Conservation (phyloP, 2,888 invertebrate species). For the Girardia tigrina region DNA sequence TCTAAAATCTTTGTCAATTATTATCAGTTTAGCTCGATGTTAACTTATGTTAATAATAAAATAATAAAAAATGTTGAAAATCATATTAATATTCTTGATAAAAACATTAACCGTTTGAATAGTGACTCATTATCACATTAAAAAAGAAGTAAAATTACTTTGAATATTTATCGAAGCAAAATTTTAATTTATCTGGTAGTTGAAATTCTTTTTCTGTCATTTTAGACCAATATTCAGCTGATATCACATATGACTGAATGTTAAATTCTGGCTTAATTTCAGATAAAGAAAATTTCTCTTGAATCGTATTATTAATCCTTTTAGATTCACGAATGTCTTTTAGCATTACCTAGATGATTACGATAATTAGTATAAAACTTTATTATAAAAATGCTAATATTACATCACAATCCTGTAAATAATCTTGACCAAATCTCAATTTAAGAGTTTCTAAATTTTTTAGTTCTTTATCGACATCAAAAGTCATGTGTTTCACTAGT, state of each 20-base stretch:
- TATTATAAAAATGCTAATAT: conserved; percentile 1
- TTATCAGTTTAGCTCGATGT: too few relatives aligned
- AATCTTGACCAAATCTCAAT: conserved; percentile 51
- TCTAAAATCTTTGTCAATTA: too few relatives aligned
- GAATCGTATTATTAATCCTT: conserved; percentile 63
- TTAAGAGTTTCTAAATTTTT: conserved; percentile 74
- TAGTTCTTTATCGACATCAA: conserved; percentile 58
- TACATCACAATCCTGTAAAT: conserved; percentile 41
- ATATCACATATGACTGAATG: conserved; percentile 64
- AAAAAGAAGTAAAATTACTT: conserved; percentile 49
- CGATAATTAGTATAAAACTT: conserved; percentile 13
- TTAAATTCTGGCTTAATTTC: neutral
- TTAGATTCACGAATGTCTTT: conserved; percentile 91
- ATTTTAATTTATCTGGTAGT: conserved; percentile 65
- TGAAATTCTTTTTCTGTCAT: conserved; percentile 83
- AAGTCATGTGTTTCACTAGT: conserved; percentile 57
- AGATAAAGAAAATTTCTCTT: conserved; percentile 38
- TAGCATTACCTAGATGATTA: conserved; percentile 59
- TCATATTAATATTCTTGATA: too few relatives aligned
- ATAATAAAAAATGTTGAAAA: too few relatives aligned
- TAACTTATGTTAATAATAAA: too few relatives aligned
- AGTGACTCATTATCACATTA: too few relatives aligned
- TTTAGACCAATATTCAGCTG: conserved; percentile 93
- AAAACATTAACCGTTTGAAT: too few relatives aligned
- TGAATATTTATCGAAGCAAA: conserved; percentile 70